Percentiles rank a stretch among this genome's conserved stretches.
phyloP scores from a whole-genome alignment of 2,888 invertebrate species.

The Luffia ferchaultella region DNA sequence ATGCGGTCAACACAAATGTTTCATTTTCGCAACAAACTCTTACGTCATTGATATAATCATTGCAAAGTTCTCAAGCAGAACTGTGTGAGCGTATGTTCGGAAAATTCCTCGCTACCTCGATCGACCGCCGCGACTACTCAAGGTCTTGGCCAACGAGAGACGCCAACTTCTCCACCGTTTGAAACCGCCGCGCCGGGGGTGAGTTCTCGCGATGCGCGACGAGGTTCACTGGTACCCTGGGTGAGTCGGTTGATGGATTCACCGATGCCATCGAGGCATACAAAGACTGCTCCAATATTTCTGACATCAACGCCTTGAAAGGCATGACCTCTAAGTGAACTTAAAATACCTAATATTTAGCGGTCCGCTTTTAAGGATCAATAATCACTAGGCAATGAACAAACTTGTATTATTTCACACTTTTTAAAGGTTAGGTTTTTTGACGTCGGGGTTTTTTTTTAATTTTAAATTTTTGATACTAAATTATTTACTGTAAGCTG shows the following conservation, averaged over 20 bases:
- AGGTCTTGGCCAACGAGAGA: neutral
- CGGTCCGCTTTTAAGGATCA: too few relatives aligned
- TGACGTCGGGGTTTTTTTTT: too few relatives aligned
- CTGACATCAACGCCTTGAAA: slow-evolving; percentile 6
- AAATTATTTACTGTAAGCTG: too few relatives aligned
- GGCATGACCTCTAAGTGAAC: too few relatives aligned
- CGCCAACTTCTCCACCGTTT: neutral
- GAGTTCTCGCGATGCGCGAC: slow-evolving; percentile 9
- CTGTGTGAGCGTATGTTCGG: neutral
- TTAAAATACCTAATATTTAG: too few relatives aligned
- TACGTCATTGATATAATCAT: neutral
- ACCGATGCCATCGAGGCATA: slow-evolving; percentile 9
- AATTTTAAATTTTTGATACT: too few relatives aligned
- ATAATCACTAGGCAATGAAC: too few relatives aligned
- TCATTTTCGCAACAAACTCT: neutral
- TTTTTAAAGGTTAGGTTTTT: too few relatives aligned
- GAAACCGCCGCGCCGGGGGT: neutral
- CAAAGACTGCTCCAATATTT: slow-evolving; percentile 9
- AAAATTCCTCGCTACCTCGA: neutral
- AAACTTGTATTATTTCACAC: too few relatives aligned
- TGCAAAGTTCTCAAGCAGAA: neutral
- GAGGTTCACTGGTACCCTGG: slow-evolving; percentile 4
- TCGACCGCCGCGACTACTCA: neutral
- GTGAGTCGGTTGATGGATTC: slow-evolving; percentile 8
- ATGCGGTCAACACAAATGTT: neutral